phyloP scores from a whole-genome alignment of 2,113 vertebrate species.

The Narcine bancroftii region DNA sequence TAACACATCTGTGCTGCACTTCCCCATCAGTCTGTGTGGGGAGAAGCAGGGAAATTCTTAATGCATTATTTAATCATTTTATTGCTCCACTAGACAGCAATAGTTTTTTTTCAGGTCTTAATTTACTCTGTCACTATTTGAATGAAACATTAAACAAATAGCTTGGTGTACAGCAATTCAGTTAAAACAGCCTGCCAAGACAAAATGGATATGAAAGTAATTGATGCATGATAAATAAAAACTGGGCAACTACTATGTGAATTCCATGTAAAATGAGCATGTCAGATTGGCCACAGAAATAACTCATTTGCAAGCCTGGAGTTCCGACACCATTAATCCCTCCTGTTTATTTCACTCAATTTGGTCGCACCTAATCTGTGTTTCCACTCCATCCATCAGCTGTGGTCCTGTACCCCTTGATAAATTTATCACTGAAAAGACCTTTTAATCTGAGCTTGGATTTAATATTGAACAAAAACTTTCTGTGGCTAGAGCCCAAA shows the following conservation, averaged over 20 bases:
- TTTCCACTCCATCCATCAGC: too few species aligned
- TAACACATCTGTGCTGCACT: not conserved
- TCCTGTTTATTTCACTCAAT: not conserved
- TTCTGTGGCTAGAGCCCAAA: too few species aligned
- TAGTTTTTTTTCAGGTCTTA: not conserved
- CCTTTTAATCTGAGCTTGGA: too few species aligned
- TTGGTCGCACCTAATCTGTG: not conserved
- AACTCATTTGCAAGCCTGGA: not conserved
- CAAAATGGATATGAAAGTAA: not conserved
- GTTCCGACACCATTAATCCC: not conserved
- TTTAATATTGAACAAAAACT: too few species aligned
- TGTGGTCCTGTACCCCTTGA: too few species aligned
- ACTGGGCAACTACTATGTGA: not conserved
- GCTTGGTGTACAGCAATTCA: not conserved
- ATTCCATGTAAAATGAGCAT: not conserved
- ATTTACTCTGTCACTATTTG: not conserved
- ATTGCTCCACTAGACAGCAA: not conserved
- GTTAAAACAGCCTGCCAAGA: not conserved
- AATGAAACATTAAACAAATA: not conserved
- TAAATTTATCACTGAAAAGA: too few species aligned
- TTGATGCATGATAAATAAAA: not conserved
- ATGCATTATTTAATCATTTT: conserved; percentile 9
- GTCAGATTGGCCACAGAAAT: not conserved
- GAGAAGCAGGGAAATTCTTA: not conserved
- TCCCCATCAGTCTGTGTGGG: not conserved